Conservation (phyloP, 1,140 invertebrate species). For the Calycopis cecrops region DNA sequence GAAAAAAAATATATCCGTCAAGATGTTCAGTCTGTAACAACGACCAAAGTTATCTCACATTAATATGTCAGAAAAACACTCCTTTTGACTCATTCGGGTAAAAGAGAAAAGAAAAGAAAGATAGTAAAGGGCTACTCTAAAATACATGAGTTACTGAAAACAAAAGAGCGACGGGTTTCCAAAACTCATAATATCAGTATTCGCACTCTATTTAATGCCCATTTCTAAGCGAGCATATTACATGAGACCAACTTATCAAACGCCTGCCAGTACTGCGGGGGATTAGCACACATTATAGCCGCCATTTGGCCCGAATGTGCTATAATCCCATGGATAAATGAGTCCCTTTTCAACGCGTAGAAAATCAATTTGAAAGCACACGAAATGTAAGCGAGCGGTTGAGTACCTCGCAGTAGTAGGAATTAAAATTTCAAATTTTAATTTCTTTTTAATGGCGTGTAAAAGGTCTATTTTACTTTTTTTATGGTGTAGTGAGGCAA, state of each 20-base stretch:
- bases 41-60: too few species aligned
- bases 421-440: too few species aligned
- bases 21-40: too few species aligned
- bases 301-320: background rate
- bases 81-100: too few species aligned
- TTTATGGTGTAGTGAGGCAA: too few species aligned
- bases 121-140: background rate
- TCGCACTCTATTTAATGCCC: too few species aligned
- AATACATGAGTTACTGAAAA: background rate
- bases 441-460: too few species aligned
- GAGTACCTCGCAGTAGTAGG: too few species aligned
- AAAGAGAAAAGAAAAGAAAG: background rate
- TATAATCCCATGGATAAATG: constrained; percentile 4
- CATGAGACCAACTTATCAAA: background rate
- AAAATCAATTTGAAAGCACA: constrained; percentile 7
- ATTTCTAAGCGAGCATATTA: background rate
- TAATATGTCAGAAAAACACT: too few species aligned
- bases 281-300: background rate
- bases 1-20: too few species aligned
- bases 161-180: background rate
- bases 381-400: too few species aligned
- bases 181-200: background rate
- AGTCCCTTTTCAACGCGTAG: background rate
- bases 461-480: too few species aligned
- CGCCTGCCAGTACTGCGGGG: background rate